These are phyloP conservation scores for Apeira syringaria DNA, from an alignment of 2,888 invertebrate genomes.

Conservation along the genomic window DNA sequence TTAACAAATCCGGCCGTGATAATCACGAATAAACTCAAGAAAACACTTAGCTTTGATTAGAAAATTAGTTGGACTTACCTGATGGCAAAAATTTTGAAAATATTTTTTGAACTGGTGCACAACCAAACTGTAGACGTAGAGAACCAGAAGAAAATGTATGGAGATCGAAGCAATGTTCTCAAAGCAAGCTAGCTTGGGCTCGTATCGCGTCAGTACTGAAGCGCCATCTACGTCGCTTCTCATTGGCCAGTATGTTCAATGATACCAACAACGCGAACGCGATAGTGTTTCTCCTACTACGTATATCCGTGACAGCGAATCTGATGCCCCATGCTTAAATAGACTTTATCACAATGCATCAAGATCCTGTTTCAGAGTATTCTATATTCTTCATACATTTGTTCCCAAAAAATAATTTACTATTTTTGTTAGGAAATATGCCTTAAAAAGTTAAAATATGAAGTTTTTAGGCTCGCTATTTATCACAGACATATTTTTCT, in stretches of 20 bases:
- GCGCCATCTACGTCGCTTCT: constrained; percentile 70
- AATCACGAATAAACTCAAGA: constrained; percentile 57
- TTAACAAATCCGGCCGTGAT: constrained; percentile 53
- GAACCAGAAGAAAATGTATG: constrained; percentile 84
- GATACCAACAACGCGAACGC: constrained; percentile 58
- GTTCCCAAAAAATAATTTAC: constrained; percentile 62
- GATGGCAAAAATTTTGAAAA: constrained; percentile 83
- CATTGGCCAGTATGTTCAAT: constrained; percentile 64
- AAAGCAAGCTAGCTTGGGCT: constrained; percentile 79
- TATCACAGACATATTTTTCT: constrained; percentile 48
- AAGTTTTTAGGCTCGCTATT: constrained; percentile 33
- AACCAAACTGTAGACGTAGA: constrained; percentile 83
- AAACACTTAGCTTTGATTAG: constrained; percentile 58
- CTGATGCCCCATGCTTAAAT: constrained; percentile 35
- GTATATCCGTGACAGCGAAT: constrained; percentile 75
- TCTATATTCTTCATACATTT: constrained; percentile 61
- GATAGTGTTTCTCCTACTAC: constrained; percentile 68
- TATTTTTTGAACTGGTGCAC: constrained; percentile 81
- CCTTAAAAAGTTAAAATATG: constrained; percentile 43
- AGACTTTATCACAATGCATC: constrained; percentile 18
- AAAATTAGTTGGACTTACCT: constrained; percentile 77
- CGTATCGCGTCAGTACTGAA: constrained; percentile 72
- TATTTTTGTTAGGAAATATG: constrained; percentile 51
- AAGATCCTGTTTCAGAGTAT: constrained; percentile 36
- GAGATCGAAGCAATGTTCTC: constrained; percentile 81